Conservation (phyloP, 2,113 vertebrate species). For the Oreochromis tanganicae region DNA sequence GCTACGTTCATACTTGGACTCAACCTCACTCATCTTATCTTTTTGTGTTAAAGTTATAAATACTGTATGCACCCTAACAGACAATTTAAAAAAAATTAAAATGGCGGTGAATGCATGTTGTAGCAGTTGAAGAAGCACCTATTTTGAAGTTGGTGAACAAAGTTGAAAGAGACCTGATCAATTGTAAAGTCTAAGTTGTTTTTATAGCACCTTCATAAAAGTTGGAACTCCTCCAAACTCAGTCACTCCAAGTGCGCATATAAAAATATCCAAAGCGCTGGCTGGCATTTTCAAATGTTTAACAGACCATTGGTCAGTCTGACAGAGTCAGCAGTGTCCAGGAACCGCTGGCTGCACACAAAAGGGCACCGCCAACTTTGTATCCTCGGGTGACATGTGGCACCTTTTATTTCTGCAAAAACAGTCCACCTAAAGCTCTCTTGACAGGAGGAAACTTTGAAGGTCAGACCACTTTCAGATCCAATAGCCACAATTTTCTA, state of each 20-base stretch:
- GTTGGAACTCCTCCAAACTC: neutral
- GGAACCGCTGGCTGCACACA: neutral
- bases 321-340: slow-evolving; percentile 16
- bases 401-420: slow-evolving; percentile 17
- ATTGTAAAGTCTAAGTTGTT: neutral
- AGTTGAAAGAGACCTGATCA: neutral
- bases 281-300: slow-evolving; percentile 14
- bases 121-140: neutral
- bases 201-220: neutral
- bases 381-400: neutral
- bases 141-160: neutral
- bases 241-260: neutral
- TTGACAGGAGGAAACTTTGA: slow-evolving; percentile 35
- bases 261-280: neutral
- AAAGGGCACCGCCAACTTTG: slow-evolving; percentile 20
- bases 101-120: neutral
- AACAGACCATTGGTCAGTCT: slow-evolving; percentile 17
- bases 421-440: neutral
- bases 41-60: neutral
- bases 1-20: neutral
- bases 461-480: slow-evolving; percentile 57
- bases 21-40: neutral
- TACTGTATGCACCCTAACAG: neutral
- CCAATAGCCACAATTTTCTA: neutral
- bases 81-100: neutral